Evolutionary conservation across 2,113 vertebrate species (phyloP).

Genomic region (Abramis brama): DNA sequence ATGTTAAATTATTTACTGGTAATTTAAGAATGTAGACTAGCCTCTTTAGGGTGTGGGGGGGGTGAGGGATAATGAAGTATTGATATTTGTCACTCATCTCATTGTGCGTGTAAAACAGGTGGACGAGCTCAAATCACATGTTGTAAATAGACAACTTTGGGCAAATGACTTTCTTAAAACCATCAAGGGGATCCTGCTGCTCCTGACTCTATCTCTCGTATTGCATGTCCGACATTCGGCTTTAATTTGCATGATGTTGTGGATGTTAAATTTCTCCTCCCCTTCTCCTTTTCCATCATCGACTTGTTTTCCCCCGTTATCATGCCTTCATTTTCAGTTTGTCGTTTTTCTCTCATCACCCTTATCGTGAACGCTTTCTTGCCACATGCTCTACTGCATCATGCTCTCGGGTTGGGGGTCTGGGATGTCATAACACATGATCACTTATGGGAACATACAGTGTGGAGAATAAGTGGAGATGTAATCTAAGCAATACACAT

Average conservation of each 20-base stretch:
- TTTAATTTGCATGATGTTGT: conserved; percentile 83
- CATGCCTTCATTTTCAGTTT: conserved; percentile 17
- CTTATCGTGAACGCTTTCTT: background rate
- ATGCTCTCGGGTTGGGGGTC: conserved; percentile 73
- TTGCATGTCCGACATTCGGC: conserved; percentile 86
- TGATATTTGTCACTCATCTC: conserved; percentile 79
- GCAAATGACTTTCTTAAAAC: conserved; percentile 74
- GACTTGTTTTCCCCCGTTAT: background rate
- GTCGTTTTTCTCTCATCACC: conserved; percentile 1
- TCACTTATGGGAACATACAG: conserved; percentile 44
- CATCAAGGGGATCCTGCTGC: conserved; percentile 71
- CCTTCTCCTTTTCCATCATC: background rate
- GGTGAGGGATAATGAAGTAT: conserved; percentile 57
- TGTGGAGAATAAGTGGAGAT: conserved; percentile 75
- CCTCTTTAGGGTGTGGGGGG: conserved; percentile 73
- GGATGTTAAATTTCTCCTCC: conserved; percentile 66
- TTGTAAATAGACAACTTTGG: conserved; percentile 87
- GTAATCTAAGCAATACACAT: conserved; percentile 92
- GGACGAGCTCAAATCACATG: conserved; percentile 70
- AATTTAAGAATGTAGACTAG: conserved; percentile 94
- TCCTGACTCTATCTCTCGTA: conserved; percentile 80
- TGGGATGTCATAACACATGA: conserved; percentile 68
- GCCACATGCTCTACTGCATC: conserved; percentile 38
- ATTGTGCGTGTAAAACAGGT: conserved; percentile 75
- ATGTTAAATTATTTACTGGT: conserved; percentile 80